A percentile compares a stretch with the other conserved stretches of the same genome.
Evolutionary conservation across 2,113 vertebrate species (phyloP).

Genomic region (Apteryx mantelli): DNA sequence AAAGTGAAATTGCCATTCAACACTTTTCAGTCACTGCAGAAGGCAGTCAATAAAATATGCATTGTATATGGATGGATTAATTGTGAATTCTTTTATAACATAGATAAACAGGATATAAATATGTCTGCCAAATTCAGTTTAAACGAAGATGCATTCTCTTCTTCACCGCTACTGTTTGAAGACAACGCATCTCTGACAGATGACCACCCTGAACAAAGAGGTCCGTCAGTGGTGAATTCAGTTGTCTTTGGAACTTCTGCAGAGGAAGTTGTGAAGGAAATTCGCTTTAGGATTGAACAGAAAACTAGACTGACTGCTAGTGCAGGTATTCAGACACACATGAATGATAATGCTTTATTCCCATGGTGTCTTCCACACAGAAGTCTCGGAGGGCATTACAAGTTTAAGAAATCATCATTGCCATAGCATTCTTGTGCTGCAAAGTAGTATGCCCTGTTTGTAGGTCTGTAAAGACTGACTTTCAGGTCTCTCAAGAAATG

Average conservation of each 20-base stretch:
- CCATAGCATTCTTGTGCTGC: background rate
- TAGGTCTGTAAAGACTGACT: background rate
- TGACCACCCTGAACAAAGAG: background rate
- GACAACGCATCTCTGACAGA: slow-evolving; percentile 74
- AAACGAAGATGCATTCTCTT: background rate
- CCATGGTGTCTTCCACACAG: background rate
- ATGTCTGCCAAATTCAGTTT: background rate
- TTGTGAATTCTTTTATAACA: slow-evolving; percentile 28
- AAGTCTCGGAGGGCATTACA: background rate
- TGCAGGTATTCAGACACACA: slow-evolving; percentile 82
- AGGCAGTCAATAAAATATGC: background rate
- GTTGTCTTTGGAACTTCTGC: slow-evolving; percentile 88
- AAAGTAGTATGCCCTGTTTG: background rate
- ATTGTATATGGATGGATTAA: background rate
- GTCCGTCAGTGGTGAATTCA: slow-evolving; percentile 23
- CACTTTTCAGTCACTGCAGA: background rate
- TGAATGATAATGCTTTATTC: background rate
- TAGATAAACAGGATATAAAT: slow-evolving; percentile 28
- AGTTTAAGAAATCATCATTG: background rate
- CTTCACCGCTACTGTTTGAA: slow-evolving; percentile 90
- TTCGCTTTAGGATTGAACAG: slow-evolving; percentile 95
- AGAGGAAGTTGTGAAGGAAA: slow-evolving; percentile 94
- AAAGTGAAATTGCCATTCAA: background rate
- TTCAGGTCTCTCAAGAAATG: background rate
- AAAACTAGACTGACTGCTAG: slow-evolving; percentile 94